Evolutionary conservation across 2,797 vertebrate species (phyloP).

Genomic region (Malacoctenus gilli): DNA sequence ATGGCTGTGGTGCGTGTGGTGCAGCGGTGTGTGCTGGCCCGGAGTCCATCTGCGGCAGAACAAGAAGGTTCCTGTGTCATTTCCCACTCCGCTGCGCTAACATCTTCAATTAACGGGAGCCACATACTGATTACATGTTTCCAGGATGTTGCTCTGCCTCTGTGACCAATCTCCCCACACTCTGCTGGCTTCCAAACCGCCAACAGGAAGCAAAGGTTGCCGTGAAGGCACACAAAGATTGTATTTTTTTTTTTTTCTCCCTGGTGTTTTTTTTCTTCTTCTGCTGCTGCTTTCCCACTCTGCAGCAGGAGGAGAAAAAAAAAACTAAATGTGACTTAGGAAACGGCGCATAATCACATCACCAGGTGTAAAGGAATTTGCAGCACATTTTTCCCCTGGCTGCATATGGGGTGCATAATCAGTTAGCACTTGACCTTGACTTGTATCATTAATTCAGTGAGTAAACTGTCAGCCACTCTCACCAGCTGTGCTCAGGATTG

Average conservation of each 20-base stretch:
- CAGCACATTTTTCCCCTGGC: conserved; percentile 50
- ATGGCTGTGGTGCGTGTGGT: not conserved
- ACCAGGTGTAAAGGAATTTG: conserved; percentile 72
- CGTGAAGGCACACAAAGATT: conserved; percentile 14
- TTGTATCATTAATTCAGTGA: conserved; percentile 77
- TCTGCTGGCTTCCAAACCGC: conserved; percentile 60
- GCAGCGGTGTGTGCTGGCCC: conserved; percentile 7
- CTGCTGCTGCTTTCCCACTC: too few species aligned
- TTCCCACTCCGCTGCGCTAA: conserved; percentile 79
- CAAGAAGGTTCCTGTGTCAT: conserved; percentile 77
- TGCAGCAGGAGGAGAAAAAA: conserved; percentile 16
- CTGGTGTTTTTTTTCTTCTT: too few species aligned
- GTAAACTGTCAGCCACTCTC: conserved; percentile 72
- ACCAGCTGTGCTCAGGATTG: conserved; percentile 71
- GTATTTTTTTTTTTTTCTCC: too few species aligned
- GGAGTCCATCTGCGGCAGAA: conserved; percentile 67
- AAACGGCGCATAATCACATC: conserved; percentile 61
- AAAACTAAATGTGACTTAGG: conserved; percentile 54
- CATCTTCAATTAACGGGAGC: conserved; percentile 81
- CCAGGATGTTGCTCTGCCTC: conserved; percentile 74
- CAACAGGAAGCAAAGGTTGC: conserved; percentile 34
- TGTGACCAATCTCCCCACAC: conserved; percentile 74
- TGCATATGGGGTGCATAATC: conserved; percentile 72
- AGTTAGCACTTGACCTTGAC: conserved; percentile 77
- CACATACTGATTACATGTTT: conserved; percentile 79